Evolutionary conservation across 2,888 invertebrate species (phyloP).

Genomic region (Cheilosia pagana): DNA sequence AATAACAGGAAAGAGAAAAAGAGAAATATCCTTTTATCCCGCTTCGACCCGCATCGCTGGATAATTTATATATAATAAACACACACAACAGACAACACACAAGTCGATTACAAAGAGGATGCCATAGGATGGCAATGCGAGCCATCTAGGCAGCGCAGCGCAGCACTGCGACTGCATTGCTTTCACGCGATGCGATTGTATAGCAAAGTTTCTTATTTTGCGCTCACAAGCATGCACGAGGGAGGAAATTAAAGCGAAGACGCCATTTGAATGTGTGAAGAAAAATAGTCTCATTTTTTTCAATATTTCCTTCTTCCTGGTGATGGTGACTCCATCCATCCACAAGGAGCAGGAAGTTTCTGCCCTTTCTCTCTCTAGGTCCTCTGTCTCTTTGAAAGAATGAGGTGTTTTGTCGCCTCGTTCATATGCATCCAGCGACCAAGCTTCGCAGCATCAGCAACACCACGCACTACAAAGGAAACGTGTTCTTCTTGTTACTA

Average conservation of each 20-base stretch:
- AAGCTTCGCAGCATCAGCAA: conserved; percentile 13
- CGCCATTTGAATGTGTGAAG: conserved; percentile 64
- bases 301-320: conserved; percentile 63
- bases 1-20: conserved; percentile 58
- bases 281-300: conserved; percentile 59
- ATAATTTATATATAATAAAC: conserved; percentile 74
- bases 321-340: background rate
- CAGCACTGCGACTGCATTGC: conserved; percentile 37
- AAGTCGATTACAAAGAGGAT: conserved; percentile 71
- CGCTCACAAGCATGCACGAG: conserved; percentile 63
- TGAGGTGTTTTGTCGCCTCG: conserved; percentile 43
- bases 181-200: conserved; percentile 66
- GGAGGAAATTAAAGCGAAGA: conserved; percentile 65
- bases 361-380: conserved; percentile 3
- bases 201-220: conserved; percentile 66
- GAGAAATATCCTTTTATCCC: conserved; percentile 43
- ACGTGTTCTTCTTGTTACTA: conserved; percentile 61
- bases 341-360: conserved; percentile 55
- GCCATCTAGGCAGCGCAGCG: conserved; percentile 6
- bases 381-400: conserved; percentile 52
- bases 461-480: conserved; percentile 64
- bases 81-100: conserved; percentile 72
- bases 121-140: conserved; percentile 26
- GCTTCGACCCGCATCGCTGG: conserved; percentile 53
- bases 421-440: background rate